Conservation (phyloP, 2,888 invertebrate species). For the Tipula vernalis region DNA sequence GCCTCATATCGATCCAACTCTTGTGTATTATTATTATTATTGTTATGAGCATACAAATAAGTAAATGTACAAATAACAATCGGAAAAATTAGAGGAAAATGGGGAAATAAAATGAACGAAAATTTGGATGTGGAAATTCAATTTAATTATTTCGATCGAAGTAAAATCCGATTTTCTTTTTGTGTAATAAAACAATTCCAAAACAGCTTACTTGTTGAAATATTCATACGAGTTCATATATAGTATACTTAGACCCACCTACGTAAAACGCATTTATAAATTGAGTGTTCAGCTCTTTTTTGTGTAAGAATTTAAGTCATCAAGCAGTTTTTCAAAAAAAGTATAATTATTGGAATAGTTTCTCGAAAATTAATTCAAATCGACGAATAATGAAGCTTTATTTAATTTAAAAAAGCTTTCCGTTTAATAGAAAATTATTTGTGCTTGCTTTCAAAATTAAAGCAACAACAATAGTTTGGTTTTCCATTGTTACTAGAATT, state of each 20-base stretch:
- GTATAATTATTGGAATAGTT: no score
- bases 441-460: not conserved
- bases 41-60: not conserved
- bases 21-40: not conserved
- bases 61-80: not conserved
- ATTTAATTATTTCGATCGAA: not conserved
- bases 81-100: not conserved
- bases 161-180: not conserved
- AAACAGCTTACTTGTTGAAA: not conserved
- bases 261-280: not conserved
- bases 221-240: no score
- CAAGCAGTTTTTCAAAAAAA: no score
- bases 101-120: not conserved
- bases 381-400: no score
- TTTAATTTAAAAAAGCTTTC: no score
- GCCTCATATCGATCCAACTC: not conserved
- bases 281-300: not conserved
- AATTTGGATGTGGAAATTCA: not conserved
- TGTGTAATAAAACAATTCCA: not conserved
- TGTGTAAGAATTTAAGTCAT: not conserved
- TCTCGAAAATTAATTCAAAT: no score
- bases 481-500: not conserved
- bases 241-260: not conserved
- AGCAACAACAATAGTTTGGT: not conserved
- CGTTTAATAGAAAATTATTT: not conserved